A percentile compares a stretch with the other conserved stretches of the same genome.
These are phyloP conservation scores for Drosophila rhopaloa DNA, from an alignment of 1,140 invertebrate species.

Conservation along the genomic window DNA sequence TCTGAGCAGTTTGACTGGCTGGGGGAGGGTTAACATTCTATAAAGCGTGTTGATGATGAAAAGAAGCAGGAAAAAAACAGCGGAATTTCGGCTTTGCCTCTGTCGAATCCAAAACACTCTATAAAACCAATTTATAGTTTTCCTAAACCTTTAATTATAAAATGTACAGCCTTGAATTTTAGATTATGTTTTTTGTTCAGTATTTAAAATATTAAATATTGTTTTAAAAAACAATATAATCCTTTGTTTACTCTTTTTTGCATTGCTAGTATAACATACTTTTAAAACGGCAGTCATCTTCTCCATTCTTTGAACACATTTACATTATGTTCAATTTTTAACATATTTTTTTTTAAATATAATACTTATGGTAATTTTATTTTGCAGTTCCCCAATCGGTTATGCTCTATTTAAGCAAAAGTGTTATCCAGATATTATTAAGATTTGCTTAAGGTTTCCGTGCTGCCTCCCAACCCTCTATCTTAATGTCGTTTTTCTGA, in stretches of 20 bases:
- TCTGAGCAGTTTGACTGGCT: constrained; percentile 57
- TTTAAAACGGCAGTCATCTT: no score
- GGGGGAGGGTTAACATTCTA: constrained; percentile 29
- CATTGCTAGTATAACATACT: no score
- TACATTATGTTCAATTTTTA: no score
- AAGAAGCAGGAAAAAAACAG: constrained; percentile 5
- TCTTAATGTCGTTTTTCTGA: constrained; percentile 53
- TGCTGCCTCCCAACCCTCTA: constrained; percentile 33
- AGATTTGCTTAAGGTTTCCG: constrained; percentile 64
- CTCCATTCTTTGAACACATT: no score
- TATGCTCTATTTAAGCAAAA: constrained; percentile 4
- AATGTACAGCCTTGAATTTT: not conserved
- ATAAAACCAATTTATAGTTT: no score
- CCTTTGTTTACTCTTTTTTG: no score
- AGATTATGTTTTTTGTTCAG: not conserved
- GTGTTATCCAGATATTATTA: constrained; percentile 70
- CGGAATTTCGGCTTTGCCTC: not conserved
- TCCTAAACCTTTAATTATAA: no score
- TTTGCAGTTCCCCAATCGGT: not conserved
- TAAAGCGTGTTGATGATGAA: constrained; percentile 47
- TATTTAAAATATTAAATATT: no score
- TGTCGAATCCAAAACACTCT: constrained; percentile 5
- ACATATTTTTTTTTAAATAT: no score
- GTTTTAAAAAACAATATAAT: no score
- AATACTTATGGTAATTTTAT: not conserved